A percentile compares a stretch with the other conserved stretches of the same genome.
Conservation (phyloP, 1,140 invertebrate genomes). For the Drosophila mauritiana region DNA sequence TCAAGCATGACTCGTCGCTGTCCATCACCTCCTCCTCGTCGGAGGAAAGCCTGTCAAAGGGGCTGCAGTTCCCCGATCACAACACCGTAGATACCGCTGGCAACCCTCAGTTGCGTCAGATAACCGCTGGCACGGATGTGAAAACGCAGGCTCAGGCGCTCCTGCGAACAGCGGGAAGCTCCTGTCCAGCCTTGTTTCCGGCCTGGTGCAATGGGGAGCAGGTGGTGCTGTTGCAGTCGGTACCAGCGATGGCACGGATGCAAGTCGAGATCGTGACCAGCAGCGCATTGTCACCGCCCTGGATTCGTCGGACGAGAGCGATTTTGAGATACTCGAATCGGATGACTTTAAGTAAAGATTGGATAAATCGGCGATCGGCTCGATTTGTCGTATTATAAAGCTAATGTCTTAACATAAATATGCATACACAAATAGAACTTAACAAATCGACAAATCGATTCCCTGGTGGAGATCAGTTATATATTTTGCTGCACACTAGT, state of each 20-base stretch:
- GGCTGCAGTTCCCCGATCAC: slow-evolving; percentile 79
- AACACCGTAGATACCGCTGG: slow-evolving; percentile 52
- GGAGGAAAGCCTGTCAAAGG: slow-evolving; percentile 81
- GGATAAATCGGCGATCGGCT: slow-evolving; percentile 1
- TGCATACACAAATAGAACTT: slow-evolving; percentile 15
- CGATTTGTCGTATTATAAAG: slow-evolving; percentile 62
- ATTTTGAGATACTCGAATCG: slow-evolving; percentile 81
- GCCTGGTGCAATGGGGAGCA: slow-evolving; percentile 68
- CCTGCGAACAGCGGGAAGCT: slow-evolving; percentile 50
- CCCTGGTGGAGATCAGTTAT: slow-evolving; percentile 44
- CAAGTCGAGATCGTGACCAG: slow-evolving; percentile 22
- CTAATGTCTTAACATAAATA: slow-evolving; percentile 60
- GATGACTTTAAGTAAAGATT: slow-evolving; percentile 75
- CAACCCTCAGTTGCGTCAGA: slow-evolving; percentile 34
- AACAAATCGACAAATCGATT: slow-evolving; percentile 2
- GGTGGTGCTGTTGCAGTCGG: slow-evolving; percentile 1
- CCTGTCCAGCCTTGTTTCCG: slow-evolving; percentile 65
- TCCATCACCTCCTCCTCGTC: slow-evolving; percentile 78
- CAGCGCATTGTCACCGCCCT: slow-evolving; percentile 60
- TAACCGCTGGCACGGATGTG: slow-evolving; percentile 39
- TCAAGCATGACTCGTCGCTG: slow-evolving; percentile 78
- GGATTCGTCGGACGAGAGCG: slow-evolving; percentile 81
- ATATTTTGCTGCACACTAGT: slow-evolving; percentile 9
- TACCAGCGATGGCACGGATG: slow-evolving; percentile 12
- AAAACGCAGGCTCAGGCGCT: slow-evolving; percentile 62